Conservation (phyloP, 2,888 invertebrate genomes). For the Lasioglossum zephyrum region DNA sequence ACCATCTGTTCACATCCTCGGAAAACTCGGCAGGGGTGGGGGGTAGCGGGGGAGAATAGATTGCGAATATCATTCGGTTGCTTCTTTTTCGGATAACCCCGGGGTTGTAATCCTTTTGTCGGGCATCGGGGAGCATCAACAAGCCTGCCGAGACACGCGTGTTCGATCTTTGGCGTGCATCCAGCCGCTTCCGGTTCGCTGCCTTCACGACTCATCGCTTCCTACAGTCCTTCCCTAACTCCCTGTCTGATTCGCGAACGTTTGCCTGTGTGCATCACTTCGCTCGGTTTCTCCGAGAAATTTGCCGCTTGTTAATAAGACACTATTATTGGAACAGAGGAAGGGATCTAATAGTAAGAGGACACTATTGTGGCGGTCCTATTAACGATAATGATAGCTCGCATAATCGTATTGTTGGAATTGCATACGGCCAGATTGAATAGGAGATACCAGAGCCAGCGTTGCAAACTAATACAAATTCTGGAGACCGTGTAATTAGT, state of each 20-base stretch:
- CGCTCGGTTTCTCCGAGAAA: constrained; percentile 36
- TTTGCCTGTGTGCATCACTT: constrained; percentile 32
- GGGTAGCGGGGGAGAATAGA: constrained; percentile 56
- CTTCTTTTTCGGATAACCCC: constrained; percentile 45
- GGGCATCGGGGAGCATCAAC: constrained; percentile 74
- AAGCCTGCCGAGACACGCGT: constrained; percentile 73
- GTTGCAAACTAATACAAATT: not conserved
- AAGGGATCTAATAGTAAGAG: not conserved
- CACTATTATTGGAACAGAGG: not conserved
- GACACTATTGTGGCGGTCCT: not conserved
- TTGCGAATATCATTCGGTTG: constrained; percentile 50
- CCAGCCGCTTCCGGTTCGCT: constrained; percentile 75
- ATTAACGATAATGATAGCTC: constrained; percentile 8
- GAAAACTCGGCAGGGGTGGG: not conserved
- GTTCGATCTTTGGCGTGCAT: constrained; percentile 74
- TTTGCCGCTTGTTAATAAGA: constrained; percentile 36
- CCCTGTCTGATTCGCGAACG: constrained; percentile 37
- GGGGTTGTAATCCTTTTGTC: constrained; percentile 63
- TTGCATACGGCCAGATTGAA: not conserved
- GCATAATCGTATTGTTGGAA: constrained; percentile 12
- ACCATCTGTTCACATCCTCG: constrained; percentile 33
- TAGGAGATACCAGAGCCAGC: not conserved
- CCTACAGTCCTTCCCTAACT: constrained; percentile 46
- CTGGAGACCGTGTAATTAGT: not conserved
- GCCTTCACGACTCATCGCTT: constrained; percentile 75